Conservation (phyloP, 2,888 invertebrate species). For the Itoplectis maculator region DNA sequence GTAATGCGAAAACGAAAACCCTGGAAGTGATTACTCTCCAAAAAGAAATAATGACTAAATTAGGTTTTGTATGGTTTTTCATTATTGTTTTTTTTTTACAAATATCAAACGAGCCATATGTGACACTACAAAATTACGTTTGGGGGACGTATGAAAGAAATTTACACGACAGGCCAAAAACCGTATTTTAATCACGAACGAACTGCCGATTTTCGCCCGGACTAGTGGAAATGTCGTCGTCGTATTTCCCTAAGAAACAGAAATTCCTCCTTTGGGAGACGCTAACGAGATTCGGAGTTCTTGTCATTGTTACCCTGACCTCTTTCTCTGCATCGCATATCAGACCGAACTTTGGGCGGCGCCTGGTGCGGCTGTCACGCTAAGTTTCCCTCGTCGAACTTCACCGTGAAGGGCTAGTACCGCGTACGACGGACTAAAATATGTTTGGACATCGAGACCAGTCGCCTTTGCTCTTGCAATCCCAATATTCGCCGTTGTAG, state of each 20-base stretch:
- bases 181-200: conserved; percentile 34
- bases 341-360: conserved; percentile 38
- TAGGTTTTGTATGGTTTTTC: conserved; percentile 33
- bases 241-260: conserved; percentile 67
- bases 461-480: conserved; percentile 93
- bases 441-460: conserved; percentile 97
- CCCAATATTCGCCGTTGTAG: conserved; percentile 97
- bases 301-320: conserved; percentile 58
- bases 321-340: conserved; percentile 30
- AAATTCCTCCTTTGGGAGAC: conserved; percentile 62
- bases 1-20: conserved; percentile 33
- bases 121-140: conserved; percentile 45
- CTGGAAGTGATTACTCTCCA: conserved; percentile 43
- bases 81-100: conserved; percentile 48
- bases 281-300: conserved; percentile 61
- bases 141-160: conserved; percentile 50
- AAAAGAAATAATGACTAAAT: conserved; percentile 16
- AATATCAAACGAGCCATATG: conserved; percentile 52
- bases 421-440: conserved; percentile 86
- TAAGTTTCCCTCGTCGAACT: conserved; percentile 52
- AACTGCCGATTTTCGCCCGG: conserved; percentile 49
- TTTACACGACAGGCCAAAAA: conserved; percentile 61
- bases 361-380: not conserved
- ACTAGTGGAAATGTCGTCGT: conserved; percentile 58
- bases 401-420: conserved; percentile 56